A percentile compares a stretch with the other conserved stretches of the same genome.
Conservation (phyloP, 2,113 vertebrate genomes). For the Phaethon lepturus region DNA sequence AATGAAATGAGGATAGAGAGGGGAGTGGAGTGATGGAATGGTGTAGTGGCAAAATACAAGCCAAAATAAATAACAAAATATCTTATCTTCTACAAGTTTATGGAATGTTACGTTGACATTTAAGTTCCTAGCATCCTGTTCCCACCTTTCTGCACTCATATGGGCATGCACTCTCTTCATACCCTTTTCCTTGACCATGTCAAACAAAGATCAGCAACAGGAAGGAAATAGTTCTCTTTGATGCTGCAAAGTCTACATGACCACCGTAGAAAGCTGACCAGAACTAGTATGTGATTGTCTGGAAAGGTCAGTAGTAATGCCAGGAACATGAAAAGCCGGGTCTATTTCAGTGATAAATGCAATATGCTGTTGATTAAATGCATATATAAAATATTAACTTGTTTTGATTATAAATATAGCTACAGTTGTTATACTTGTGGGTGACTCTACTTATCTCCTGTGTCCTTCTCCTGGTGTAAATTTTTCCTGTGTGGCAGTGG, state of each 20-base stretch:
- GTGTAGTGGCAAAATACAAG: not conserved
- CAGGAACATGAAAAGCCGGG: not conserved
- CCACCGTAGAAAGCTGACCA: not conserved
- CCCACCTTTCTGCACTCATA: not conserved
- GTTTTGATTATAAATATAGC: not conserved
- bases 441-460: not conserved
- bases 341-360: not conserved
- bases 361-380: not conserved
- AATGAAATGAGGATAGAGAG: constrained; percentile 22
- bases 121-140: not conserved
- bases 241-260: not conserved
- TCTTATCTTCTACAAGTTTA: not conserved
- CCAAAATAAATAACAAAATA: not conserved
- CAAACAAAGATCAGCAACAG: not conserved
- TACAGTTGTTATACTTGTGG: not conserved
- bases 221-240: not conserved
- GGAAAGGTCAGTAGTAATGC: not conserved
- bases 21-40: not conserved
- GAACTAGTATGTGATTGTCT: not conserved
- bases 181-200: not conserved
- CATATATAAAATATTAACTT: not conserved
- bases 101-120: not conserved
- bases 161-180: not conserved
- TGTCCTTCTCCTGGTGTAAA: not conserved
- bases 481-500: not conserved